Evolutionary conservation across 2,797 vertebrate genomes (phyloP).

Genomic region (Enteromius paludinosus): DNA sequence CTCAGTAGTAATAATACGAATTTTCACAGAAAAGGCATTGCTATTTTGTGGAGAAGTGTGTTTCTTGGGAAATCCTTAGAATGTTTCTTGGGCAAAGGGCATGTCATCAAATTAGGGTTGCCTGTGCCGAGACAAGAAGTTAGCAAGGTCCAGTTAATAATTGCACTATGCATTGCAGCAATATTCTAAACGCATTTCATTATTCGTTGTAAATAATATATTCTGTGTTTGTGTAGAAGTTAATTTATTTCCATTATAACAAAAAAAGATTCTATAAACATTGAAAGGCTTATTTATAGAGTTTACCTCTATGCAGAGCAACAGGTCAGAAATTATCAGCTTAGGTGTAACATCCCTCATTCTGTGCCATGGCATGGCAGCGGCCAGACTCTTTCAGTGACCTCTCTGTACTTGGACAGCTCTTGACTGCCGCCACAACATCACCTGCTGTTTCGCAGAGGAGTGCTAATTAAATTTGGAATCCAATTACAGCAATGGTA

Average conservation of each 20-base stretch:
- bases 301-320: not conserved
- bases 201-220: not conserved
- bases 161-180: not conserved
- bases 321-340: constrained; percentile 19
- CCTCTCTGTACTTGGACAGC: constrained; percentile 60
- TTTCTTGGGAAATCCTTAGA: constrained; percentile 52
- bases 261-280: not conserved
- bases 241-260: not conserved
- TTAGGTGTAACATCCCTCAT: not conserved
- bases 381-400: constrained; percentile 29
- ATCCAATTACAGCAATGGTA: constrained; percentile 84
- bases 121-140: constrained; percentile 50
- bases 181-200: not conserved
- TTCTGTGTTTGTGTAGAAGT: not conserved
- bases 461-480: constrained; percentile 82
- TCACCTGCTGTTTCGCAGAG: constrained; percentile 77
- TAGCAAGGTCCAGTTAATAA: constrained; percentile 21
- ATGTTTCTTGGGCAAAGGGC: constrained; percentile 48
- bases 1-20: constrained; percentile 58
- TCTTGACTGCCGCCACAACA: constrained; percentile 65
- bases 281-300: too few relatives aligned
- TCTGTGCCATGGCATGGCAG: not conserved
- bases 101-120: constrained; percentile 55
- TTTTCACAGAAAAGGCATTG: constrained; percentile 22
- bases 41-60: constrained; percentile 29